These are phyloP conservation scores for Scolopax rusticola DNA, from an alignment of 2,797 vertebrate species.

Conservation along the genomic window DNA sequence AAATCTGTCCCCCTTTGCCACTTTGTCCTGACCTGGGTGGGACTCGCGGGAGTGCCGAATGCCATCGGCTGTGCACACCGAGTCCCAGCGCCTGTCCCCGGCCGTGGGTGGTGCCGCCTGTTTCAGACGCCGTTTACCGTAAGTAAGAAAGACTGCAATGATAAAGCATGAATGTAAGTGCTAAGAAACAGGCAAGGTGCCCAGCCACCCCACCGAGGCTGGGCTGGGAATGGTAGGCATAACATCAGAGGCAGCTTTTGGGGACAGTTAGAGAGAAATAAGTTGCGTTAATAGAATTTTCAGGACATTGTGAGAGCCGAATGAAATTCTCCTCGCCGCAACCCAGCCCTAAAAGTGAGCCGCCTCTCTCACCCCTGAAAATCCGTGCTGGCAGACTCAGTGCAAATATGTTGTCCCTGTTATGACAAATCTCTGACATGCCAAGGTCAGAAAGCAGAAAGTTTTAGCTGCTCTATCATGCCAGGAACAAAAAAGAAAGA, in stretches of 20 bases:
- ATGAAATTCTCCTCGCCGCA: not conserved
- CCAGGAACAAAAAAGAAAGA: not conserved
- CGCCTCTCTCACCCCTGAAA: not conserved
- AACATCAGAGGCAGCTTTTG: not conserved
- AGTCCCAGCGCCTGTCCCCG: not conserved
- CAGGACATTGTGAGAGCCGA: not conserved
- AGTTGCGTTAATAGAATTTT: not conserved
- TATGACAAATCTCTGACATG: not conserved
- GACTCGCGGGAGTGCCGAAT: rapidly evolving
- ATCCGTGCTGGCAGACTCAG: not conserved
- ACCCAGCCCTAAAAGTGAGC: not conserved
- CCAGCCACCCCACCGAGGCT: not conserved
- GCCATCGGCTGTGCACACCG: rapidly evolving
- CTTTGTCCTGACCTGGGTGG: not conserved
- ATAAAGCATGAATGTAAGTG: not conserved
- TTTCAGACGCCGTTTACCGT: not conserved
- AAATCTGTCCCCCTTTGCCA: rapidly evolving
- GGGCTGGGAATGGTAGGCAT: not conserved
- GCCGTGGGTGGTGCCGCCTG: not conserved
- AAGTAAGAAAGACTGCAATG: not conserved
- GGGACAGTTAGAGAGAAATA: not conserved
- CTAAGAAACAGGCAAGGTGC: not conserved
- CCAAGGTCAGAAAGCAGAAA: not conserved
- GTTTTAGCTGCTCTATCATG: not conserved
- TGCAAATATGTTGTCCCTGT: not conserved